Evolutionary conservation across 2,888 invertebrate genomes (phyloP).

Genomic region (Uropetala carovei): DNA sequence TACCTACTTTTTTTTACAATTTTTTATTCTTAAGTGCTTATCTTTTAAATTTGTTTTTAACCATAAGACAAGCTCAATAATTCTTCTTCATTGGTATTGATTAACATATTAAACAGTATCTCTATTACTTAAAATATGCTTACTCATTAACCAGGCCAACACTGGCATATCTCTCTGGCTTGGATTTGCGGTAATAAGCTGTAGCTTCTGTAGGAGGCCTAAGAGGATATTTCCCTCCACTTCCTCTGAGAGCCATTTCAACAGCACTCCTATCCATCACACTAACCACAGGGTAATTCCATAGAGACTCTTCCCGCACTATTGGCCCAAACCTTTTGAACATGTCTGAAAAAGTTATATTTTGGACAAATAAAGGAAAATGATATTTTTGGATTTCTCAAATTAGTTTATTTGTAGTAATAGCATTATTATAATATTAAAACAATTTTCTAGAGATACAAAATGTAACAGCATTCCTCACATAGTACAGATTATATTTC

Average conservation of each 20-base stretch:
- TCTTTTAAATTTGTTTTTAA: not conserved
- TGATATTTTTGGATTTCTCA: no score
- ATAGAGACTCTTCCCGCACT: constrained; percentile 86
- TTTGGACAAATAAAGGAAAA: no score
- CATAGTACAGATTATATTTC: no score
- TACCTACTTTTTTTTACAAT: not conserved
- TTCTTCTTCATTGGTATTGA: not conserved
- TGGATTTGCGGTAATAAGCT: constrained; percentile 83
- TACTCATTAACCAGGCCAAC: constrained; percentile 90
- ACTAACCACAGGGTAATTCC: constrained; percentile 85
- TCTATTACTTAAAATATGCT: constrained; percentile 74
- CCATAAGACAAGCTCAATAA: not conserved
- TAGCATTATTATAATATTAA: no score
- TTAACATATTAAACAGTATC: not conserved
- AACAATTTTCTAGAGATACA: no score
- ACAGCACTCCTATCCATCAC: constrained; percentile 84
- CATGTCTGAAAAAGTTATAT: constrained; percentile 78
- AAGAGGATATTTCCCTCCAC: constrained; percentile 84
- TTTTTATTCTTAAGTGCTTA: not conserved
- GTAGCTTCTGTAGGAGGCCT: constrained; percentile 90
- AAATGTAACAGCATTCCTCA: no score
- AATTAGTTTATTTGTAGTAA: no score
- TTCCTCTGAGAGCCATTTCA: constrained; percentile 84
- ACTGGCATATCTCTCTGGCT: constrained; percentile 88
- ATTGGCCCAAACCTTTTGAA: constrained; percentile 84